These are phyloP conservation scores for Acrocyrtus sp. DNA, from an alignment of 2,888 invertebrate genomes.

Conservation along the genomic window DNA sequence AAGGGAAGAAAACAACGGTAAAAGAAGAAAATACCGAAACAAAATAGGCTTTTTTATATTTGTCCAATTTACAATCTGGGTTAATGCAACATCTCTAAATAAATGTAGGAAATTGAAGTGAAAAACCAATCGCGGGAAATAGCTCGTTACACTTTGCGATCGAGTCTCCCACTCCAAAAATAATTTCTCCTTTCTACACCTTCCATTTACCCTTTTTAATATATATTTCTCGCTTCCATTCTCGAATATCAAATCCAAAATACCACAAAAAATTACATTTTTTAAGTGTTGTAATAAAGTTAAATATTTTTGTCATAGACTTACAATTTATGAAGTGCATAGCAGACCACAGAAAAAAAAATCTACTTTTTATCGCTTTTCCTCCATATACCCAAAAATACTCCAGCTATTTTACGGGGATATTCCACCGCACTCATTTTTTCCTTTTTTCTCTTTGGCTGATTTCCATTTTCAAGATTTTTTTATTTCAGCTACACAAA, in stretches of 20 bases:
- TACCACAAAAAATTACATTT: no score
- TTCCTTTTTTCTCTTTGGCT: constrained; percentile 11
- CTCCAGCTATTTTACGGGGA: neutral
- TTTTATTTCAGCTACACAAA: constrained; percentile 15
- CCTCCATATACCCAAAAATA: no score
- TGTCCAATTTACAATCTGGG: constrained; percentile 41
- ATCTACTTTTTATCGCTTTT: no score
- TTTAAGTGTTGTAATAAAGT: no score
- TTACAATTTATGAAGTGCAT: constrained; percentile 29
- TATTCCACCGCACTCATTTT: neutral
- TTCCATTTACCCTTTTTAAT: no score
- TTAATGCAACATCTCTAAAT: constrained; percentile 40
- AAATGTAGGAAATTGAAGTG: constrained; percentile 29
- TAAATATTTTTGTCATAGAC: constrained; percentile 25
- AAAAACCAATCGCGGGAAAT: constrained; percentile 37
- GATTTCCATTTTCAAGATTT: constrained; percentile 39
- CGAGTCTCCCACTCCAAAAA: no score
- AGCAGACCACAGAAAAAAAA: no score
- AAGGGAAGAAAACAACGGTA: neutral
- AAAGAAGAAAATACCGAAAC: neutral
- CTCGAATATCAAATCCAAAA: no score
- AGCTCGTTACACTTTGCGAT: constrained; percentile 32
- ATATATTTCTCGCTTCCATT: no score
- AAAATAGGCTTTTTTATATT: constrained; percentile 18
- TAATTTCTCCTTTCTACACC: no score